Evolutionary conservation across 2,888 invertebrate species (phyloP), one percentile per base, ranked within the genome.

Genomic region (Polyommatus icarus): DNA sequence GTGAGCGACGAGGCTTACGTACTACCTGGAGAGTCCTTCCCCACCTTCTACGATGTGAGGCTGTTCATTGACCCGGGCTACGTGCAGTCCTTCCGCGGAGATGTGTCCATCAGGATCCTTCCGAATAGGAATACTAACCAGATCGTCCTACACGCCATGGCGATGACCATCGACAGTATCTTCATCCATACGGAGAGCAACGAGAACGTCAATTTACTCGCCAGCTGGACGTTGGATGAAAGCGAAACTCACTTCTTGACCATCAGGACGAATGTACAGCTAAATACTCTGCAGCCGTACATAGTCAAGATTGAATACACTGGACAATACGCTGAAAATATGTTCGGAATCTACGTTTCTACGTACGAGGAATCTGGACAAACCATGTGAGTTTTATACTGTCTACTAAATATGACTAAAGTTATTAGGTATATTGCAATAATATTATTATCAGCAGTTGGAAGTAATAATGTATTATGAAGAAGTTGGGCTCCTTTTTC

Each of bases 261-360:
- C 18, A 91, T 96, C 12, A 84, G 85, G 0, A 80, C 95, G n/a
- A 85, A 78, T 0, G 83, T 83, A 0, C 73, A 82, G 0, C 79
- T 96, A 54, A 79, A 80, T 0, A 84, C 85, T 0, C 88, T 90
- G 0, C 86, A 87, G 20, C 88, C 87, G 0, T 95, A 96, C 83
- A 84, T 85, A 0, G 82, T 96, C 1, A 87, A 91, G 78, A 95
- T 97, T 79, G 85, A 90, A 0, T 97, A 95, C 82, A 86, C 84
- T 0, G 96, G 95, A 0, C 85, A 87, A 3, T 95, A 96, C 78
- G 95, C 95, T 57, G 91, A 91, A 24, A 94, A 95, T 67, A 93
- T 96, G 86, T 95, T 95, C 78, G 97, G 97, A 29, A 94, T 97
- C 40, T 96, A 96, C 81, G 89, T 95, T 40, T 95, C 96, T 57